phyloP scores from a whole-genome alignment of 92 coral and sea anemone genomes.

The Palythoa grandis region DNA sequence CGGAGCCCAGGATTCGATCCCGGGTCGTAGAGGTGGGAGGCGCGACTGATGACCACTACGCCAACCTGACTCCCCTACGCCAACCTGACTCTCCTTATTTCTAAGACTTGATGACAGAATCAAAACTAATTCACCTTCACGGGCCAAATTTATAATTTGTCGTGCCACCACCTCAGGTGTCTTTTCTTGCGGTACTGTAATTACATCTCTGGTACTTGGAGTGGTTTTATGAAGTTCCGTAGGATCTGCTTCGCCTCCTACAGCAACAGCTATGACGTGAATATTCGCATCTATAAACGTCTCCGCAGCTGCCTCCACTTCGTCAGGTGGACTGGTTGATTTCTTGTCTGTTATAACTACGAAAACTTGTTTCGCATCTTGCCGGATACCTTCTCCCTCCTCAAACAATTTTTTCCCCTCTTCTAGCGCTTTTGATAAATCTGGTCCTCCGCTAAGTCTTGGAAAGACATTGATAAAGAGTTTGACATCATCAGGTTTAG shows the following conservation, averaged over 20 bases:
- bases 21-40: too few species aligned
- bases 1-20: too few species aligned
- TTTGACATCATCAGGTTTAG: constrained; percentile 40
- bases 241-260: constrained; percentile 54
- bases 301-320: constrained; percentile 51
- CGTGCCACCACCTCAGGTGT: constrained; percentile 14
- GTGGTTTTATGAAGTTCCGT: constrained; percentile 43
- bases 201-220: constrained; percentile 39
- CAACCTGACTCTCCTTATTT: too few species aligned
- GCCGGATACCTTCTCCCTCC: constrained; percentile 56
- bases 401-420: constrained; percentile 75
- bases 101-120: background rate
- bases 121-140: constrained; percentile 13
- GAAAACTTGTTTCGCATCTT: constrained; percentile 58
- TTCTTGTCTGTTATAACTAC: constrained; percentile 71
- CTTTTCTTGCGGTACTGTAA: constrained; percentile 10
- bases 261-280: constrained; percentile 49
- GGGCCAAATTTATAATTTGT: constrained; percentile 12
- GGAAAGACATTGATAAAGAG: constrained; percentile 50
- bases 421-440: constrained; percentile 73
- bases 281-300: constrained; percentile 43
- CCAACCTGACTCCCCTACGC: too few species aligned
- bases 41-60: too few species aligned
- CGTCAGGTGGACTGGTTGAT: constrained; percentile 47
- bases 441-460: constrained; percentile 58